Evolutionary conservation across 2,113 vertebrate genomes (phyloP).

Genomic region (Elephantulus edwardii): DNA sequence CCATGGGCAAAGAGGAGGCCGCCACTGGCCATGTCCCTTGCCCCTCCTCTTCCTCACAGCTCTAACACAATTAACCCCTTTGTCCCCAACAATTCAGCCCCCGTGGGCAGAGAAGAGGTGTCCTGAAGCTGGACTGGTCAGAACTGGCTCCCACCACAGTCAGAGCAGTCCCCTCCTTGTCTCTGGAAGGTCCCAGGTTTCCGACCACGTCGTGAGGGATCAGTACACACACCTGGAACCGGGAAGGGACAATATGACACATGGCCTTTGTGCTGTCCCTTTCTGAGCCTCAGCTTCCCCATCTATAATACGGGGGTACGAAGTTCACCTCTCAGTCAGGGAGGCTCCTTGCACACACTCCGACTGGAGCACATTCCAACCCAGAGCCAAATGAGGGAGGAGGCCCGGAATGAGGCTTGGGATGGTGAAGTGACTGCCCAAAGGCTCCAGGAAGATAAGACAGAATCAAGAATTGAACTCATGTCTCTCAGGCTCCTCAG

Average conservation of each 20-base stretch:
- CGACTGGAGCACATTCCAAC: rapidly evolving
- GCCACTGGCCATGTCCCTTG: neutral
- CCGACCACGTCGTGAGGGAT: rapidly evolving
- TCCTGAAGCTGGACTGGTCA: neutral
- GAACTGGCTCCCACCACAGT: rapidly evolving
- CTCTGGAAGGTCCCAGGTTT: neutral
- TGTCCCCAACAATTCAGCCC: neutral
- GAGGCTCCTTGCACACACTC: rapidly evolving
- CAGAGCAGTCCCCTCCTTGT: no score
- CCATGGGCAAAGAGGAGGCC: neutral
- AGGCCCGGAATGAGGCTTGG: neutral
- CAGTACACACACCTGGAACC: neutral
- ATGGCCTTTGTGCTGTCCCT: rapidly evolving
- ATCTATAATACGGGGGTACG: no score
- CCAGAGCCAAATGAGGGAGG: neutral
- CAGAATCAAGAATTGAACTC: rapidly evolving
- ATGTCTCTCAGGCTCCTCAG: neutral
- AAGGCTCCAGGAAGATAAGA: rapidly evolving
- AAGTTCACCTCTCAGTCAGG: neutral
- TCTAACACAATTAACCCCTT: constrained; percentile 27
- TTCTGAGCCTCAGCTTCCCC: neutral
- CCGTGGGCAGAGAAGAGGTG: no score
- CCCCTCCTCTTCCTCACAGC: neutral
- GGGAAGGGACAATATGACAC: no score
- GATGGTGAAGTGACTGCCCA: neutral